Evolutionary conservation across 1,140 invertebrate species (phyloP), one percentile per base, ranked within the genome.

Genomic region (Drosophila truncata): DNA sequence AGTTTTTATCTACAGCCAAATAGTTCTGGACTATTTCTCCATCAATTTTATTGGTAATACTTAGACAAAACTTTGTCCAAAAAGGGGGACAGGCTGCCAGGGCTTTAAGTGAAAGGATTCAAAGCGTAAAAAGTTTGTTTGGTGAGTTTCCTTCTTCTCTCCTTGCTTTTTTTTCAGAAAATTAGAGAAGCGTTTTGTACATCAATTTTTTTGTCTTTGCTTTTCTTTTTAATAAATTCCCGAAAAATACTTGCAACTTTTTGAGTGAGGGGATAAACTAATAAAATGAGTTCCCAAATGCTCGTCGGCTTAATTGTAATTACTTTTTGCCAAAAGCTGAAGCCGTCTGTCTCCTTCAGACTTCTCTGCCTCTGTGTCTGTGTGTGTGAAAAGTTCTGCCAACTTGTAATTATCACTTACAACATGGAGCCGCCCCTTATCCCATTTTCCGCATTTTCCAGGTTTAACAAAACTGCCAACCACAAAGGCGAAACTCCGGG

Each of bases 1-100:
- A 88, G 80, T 60, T 74, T 85, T 86, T 88, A 88, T 88, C 85
- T 88, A 80, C 81, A 83, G 82, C 85, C 78, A 88, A 88, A 88
- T 88, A 88, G 85, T 88, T 88, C 78, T 63, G 39, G 85, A 88
- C 85, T 88, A 88, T 88, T 88, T 88, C 85, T 82, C 78, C 85
- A 88, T 88, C 85, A 88, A 88, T 88, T 88, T 90, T 88, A 88
- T 90, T 88, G 85, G 85, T 88, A 88, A 90, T 88, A 88, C 85
- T 88, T 90, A 82, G 85, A 82, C 78, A 84, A 88, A 88, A 90
- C 82, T 88, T 88, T 88, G 35, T 50, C 71, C 78, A 69, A 31
- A 71, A 31, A 23, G 61, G 20, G 55, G 47, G 66, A 37, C 23
- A 35, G 44, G 20, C 39, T 41, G 67, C 39, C 5, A 54, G n/a